Percentiles rank a stretch among this genome's conserved stretches.
These are phyloP conservation scores for Seriola dumerili DNA, from an alignment of 2,113 vertebrate species.

Conservation along the genomic window DNA sequence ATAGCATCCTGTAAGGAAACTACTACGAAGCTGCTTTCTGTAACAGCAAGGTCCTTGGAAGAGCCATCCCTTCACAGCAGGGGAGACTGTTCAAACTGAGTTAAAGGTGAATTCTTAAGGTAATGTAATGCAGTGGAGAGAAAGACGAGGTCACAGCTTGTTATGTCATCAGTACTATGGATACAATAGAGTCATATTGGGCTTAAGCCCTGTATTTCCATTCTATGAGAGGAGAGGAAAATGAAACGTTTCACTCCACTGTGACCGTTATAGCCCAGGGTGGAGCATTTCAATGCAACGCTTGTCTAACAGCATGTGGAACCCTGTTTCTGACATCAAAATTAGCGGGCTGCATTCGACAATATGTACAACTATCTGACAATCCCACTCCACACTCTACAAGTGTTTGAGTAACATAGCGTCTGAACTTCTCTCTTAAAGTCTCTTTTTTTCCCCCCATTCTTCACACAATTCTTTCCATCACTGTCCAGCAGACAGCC, in stretches of 20 bases:
- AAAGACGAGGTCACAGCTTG: background rate
- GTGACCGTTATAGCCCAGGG: background rate
- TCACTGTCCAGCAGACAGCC: background rate
- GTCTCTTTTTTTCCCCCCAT: background rate
- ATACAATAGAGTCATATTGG: background rate
- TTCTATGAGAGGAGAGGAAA: constrained; percentile 7
- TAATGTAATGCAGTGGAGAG: background rate
- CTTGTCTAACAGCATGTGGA: background rate
- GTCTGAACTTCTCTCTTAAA: background rate
- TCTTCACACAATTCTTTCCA: background rate
- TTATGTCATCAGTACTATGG: background rate
- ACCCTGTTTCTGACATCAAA: background rate
- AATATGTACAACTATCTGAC: background rate
- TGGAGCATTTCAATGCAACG: background rate
- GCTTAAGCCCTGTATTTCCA: background rate
- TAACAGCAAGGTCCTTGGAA: background rate
- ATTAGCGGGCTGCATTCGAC: background rate
- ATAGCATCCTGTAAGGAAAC: constrained; percentile 35
- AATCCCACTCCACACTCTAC: background rate
- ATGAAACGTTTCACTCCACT: constrained; percentile 12
- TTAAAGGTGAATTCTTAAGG: background rate
- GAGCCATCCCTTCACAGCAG: background rate
- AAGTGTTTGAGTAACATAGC: background rate
- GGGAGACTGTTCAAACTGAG: background rate
- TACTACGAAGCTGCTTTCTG: constrained; percentile 1